These are phyloP conservation scores for Antheraea pernyi DNA, from an alignment of 1,140 invertebrate species.

Conservation along the genomic window DNA sequence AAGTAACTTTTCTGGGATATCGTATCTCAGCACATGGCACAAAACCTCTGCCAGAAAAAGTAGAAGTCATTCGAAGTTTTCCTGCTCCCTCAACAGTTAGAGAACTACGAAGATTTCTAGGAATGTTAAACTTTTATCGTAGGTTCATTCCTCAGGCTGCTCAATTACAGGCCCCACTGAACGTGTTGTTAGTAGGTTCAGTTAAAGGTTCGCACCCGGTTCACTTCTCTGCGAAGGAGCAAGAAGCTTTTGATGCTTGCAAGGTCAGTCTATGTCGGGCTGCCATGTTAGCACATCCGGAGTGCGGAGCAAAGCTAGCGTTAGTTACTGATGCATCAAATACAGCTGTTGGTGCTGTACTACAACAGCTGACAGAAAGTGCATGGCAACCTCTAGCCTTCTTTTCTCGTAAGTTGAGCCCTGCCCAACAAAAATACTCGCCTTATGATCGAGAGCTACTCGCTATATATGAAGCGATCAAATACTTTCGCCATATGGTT, in stretches of 20 bases:
- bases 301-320: slow-evolving; percentile 41
- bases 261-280: slow-evolving; percentile 20
- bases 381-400: slow-evolving; percentile 30
- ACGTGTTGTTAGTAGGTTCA: slow-evolving; percentile 19
- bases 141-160: slow-evolving; percentile 42
- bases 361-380: slow-evolving; percentile 40
- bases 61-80: not conserved
- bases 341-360: slow-evolving; percentile 42
- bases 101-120: not conserved
- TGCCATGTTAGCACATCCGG: slow-evolving; percentile 34
- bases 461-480: not conserved
- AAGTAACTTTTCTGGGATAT: too few relatives aligned
- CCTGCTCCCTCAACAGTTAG: not conserved
- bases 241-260: slow-evolving; percentile 18
- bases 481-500: not conserved
- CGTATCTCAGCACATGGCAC: too few relatives aligned
- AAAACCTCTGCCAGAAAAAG: not conserved
- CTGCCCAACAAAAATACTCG: not conserved
- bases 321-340: slow-evolving; percentile 61
- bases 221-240: slow-evolving; percentile 5
- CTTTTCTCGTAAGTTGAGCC: not conserved
- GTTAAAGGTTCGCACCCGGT: slow-evolving; percentile 23
- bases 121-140: slow-evolving; percentile 51
- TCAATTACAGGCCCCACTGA: slow-evolving; percentile 20
- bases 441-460: not conserved